Percentiles rank a stretch among this genome's conserved stretches.
phyloP scores from a whole-genome alignment of 1,140 invertebrate species.

The Brachionus manjavacas region DNA sequence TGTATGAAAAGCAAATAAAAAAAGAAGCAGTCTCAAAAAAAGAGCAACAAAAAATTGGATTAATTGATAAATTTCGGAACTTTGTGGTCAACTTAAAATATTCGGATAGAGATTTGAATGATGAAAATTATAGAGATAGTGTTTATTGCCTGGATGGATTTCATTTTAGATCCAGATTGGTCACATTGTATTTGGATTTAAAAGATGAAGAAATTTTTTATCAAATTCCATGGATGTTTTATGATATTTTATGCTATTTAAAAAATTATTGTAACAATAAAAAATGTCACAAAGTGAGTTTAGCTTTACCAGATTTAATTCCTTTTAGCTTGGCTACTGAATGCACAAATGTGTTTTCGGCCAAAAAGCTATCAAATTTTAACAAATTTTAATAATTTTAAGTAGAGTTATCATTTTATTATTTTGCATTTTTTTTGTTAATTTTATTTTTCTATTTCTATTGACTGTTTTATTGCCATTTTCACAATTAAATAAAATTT shows the following conservation, averaged over 20 bases:
- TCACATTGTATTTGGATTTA: not conserved
- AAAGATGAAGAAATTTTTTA: conserved; percentile 22
- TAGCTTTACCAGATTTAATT: not conserved
- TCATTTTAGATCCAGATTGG: not conserved
- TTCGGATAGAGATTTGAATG: not conserved
- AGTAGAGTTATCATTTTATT: not conserved
- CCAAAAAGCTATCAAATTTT: not conserved
- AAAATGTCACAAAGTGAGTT: not conserved
- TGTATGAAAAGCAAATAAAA: not conserved
- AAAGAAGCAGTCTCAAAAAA: not conserved
- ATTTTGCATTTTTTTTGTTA: not conserved
- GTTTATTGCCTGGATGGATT: not conserved
- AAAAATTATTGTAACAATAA: conserved; percentile 32
- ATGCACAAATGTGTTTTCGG: not conserved
- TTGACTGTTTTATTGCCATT: not conserved
- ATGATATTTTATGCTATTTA: conserved; percentile 22
- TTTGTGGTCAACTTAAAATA: not conserved
- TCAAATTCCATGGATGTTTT: conserved; percentile 32
- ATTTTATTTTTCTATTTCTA: not conserved
- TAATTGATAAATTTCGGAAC: not conserved
- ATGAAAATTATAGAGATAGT: not conserved
- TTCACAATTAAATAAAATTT: not conserved
- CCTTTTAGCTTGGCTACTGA: not conserved
- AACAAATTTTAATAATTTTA: not conserved
- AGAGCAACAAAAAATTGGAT: not conserved